Evolutionary conservation across 2,888 invertebrate genomes (phyloP).

Genomic region (Melinaea menophilus): DNA sequence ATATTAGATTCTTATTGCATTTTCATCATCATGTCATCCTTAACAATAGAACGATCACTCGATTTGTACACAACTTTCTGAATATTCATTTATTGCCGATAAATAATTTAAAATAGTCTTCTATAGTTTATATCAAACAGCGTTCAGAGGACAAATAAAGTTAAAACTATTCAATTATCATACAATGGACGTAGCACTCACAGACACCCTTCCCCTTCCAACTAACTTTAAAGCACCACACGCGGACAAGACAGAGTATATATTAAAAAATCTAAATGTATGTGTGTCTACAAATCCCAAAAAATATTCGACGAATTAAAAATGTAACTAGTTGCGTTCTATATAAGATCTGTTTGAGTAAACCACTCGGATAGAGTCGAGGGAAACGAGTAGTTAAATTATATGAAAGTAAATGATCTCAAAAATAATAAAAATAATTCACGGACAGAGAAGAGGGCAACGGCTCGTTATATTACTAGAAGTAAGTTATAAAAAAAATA

Average conservation of each 20-base stretch:
- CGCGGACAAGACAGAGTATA: conserved; percentile 20
- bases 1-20: conserved; percentile 37
- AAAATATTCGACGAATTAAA: not conserved
- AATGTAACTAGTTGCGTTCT: not conserved
- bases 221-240: conserved; percentile 24
- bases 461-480: no score
- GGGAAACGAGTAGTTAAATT: no score
- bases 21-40: conserved; percentile 28
- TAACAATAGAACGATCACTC: no score
- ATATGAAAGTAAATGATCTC: no score
- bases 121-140: not conserved
- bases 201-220: conserved; percentile 39
- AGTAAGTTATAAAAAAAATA: no score
- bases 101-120: not conserved
- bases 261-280: not conserved
- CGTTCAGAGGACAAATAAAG: conserved; percentile 12
- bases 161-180: conserved; percentile 49
- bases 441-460: no score
- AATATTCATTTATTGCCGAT: conserved; percentile 1
- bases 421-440: no score
- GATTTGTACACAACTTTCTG: not conserved
- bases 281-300: not conserved
- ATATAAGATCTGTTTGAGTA: no score
- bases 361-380: no score
- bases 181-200: conserved; percentile 66